Evolutionary conservation across 2,113 vertebrate genomes (phyloP), one percentile per base, ranked within the genome.

Genomic region (Dipodomys ordii): DNA sequence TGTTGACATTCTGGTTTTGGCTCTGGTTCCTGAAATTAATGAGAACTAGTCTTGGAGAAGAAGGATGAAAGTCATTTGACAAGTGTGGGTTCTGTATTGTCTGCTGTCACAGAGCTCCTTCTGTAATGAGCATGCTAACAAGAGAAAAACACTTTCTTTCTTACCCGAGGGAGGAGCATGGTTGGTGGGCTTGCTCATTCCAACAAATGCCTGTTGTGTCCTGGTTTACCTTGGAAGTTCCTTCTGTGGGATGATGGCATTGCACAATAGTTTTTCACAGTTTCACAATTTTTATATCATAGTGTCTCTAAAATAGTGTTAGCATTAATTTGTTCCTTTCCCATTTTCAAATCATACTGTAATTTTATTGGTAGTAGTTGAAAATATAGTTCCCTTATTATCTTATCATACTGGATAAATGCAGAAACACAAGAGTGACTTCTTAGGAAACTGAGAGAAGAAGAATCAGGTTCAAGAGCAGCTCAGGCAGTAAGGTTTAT

Each of bases 311-410:
- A 23, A 83, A 9, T 90, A 25, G 39, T 65, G 22, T 65, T 92
- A 30, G 22, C 74, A 46, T 65, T 82, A 68, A 78, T 53, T 90
- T 83, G 7, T 32, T 80, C 93, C 35, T 90, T 72, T 95, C 92
- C 39, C 20, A n/a, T 86, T 88, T 92, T 92, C 53, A 39, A 77
- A 82, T 83, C 15, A 60, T 1, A 64, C 6, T 18, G 28, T 76
- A 65, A 53, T 4, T 76, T 85, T 85, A 7, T 78, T 27, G 27
- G 23, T 82, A 44, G 5, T 65, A 65, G 83, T 92, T 91, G 68
- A 88, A 82, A 80, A 71, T 80, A 12, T 15, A 28, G 19, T 60
- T 35, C 3, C 12, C 64, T 7, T 65, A 62, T 60, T 53, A 2
- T 68, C 68, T 84, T 71, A 46, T 35, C 19, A 80, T 46, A 64